Evolutionary conservation across 2,113 vertebrate species (phyloP), one percentile per base, ranked within the genome.

Genomic region (Columba janthina): DNA sequence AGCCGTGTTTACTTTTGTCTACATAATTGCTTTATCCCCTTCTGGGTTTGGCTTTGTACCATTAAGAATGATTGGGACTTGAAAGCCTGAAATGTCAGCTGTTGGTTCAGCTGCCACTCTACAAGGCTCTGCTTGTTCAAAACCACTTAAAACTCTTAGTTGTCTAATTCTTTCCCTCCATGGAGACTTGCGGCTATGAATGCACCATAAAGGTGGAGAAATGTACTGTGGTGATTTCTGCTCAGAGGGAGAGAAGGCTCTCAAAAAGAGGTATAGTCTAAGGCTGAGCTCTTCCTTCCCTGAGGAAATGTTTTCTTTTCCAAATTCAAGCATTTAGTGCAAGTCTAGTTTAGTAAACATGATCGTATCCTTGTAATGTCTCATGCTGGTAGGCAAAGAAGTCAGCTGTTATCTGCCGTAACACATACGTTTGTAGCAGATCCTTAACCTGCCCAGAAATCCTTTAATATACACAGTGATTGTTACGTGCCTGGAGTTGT

Each of bases 1-100:
- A 90, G 65, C 85, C 72, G 58, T 56, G 1, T 89, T 75, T 72
- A 67, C 79, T 88, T 89, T 85, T 64, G 75, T 42, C 86, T 83
- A 5, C 10, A 11, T 70, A 71, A 78, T 86, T 93, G 85, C 76
- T 94, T 64, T 96, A 84, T 96, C 90, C 75, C 64, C n/a, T 95
- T 85, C 70, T 96, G 79, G 85, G 48, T 93, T 96, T 97, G 84
- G 80, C 71, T 90, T 83, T 46, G 61, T 81, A 79, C 78, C 79
- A 82, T 94, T 94, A 86, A 85, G 86, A 70, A 40, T 71, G 76
- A 75, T 81, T 57, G 48, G 87, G 93, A 60, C 57, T 84, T 90
- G 79, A 95, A 92, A 94, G 89, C 88, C 84, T 86, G 85, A 94
- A 76, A 72, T 94, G 72, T 85, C 85, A 81, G 58, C 89, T 94